Base-by-base conservation (phyloP, 2,113 vertebrate genomes). In the Hystrix brachyura region DNA sequence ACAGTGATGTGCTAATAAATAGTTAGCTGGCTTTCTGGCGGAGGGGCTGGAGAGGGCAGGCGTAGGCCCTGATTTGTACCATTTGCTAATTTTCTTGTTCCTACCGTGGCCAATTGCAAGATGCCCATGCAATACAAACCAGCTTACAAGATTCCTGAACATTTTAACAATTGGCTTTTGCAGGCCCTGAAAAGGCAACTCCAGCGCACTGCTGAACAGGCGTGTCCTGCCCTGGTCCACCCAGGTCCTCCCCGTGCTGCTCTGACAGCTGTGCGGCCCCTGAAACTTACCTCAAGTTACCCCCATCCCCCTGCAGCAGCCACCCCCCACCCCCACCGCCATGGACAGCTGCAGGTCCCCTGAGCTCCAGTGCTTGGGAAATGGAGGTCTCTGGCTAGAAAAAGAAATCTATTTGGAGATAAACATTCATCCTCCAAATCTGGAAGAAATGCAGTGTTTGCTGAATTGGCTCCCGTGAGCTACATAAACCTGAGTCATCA, bases 341-440 rank as follows among this genome's bases (percentile, higher is more conserved):
- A 43, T 25, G 46, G 84, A 91, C 69, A 92, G 94, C 92, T 76
- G 23, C 43, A 25, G 60, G 64, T 48, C 81, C 57, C 87, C 38
- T 34, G 62, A 60, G 72, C 76, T 69, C 85, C 87, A 85, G 83
- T 82, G 96, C 85, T 92, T 95, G 78, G 60, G 57, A 97, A 93
- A 81, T 53, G 12, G 91, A 72, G 86, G 62, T 96, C 76, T 96
- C 93, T 94, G 85, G 90, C 79, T 94, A 87, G 94, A 83, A 85
- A 95, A 96, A 53, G 38, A 95, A 84, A 92, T 93, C 89, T 96
- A 48, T 97, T 96, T 97, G 92, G 95, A 94, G 62, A 93, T 96
- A 96, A 97, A 95, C 60, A 89, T 46, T 95, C 90, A 62, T 87
- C 96, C 92, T 91, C 93, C 93, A 94, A 93, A 92, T 62, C 91